Percentiles rank a stretch among this genome's conserved stretches.
These are phyloP conservation scores for Platalea minor DNA, from an alignment of 2,797 vertebrate species.

Conservation along the genomic window DNA sequence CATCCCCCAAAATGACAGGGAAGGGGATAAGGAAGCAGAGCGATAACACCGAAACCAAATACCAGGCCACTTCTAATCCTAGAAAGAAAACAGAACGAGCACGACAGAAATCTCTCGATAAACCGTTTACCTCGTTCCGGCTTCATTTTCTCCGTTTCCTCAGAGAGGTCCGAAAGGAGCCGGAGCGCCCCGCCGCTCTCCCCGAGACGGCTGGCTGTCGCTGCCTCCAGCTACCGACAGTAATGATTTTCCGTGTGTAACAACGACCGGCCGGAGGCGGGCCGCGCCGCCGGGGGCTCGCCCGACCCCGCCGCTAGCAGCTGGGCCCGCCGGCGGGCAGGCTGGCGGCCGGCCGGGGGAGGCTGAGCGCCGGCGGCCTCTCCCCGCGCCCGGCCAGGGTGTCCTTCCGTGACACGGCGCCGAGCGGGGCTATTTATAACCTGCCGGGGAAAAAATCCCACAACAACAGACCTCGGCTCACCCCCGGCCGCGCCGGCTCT, in stretches of 20 bases:
- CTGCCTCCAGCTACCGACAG: neutral
- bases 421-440: constrained; percentile 73
- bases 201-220: neutral
- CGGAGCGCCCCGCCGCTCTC: neutral
- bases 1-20: neutral
- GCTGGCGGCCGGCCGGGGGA: neutral
- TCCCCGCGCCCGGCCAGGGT: constrained; percentile 49
- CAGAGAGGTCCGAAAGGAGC: neutral
- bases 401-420: constrained; percentile 72
- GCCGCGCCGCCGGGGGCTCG: neutral
- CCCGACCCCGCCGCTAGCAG: constrained; percentile 14
- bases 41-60: neutral
- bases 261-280: neutral
- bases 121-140: constrained; percentile 89
- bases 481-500: constrained; percentile 12
- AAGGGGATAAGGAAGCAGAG: neutral
- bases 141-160: constrained; percentile 82
- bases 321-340: constrained; percentile 50
- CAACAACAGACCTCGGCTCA: constrained; percentile 27
- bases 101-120: neutral
- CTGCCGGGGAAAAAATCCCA: constrained; percentile 52
- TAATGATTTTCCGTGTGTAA: neutral
- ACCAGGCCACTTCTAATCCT: neutral
- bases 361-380: neutral
- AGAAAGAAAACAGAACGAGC: neutral